Base-by-base conservation (phyloP, 2,113 vertebrate genomes). In the Herpetotheres cachinnans region DNA sequence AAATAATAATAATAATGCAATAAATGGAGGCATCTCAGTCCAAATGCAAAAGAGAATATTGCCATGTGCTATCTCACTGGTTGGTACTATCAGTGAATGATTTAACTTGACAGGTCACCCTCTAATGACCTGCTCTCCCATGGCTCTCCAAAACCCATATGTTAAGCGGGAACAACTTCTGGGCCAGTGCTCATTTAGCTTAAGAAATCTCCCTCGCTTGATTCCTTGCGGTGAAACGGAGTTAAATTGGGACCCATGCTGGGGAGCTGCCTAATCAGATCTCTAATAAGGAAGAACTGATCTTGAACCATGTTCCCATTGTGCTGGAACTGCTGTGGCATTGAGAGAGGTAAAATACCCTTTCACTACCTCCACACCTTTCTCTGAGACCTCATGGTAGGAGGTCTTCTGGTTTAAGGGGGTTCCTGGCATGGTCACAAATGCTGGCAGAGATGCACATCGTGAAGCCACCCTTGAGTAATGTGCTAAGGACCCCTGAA, bases 81-180 rank as follows among this genome's bases (percentile, higher is more conserved):
- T 3, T 36, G 29, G 92, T 66, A 38, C 65, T 20, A 27, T 9
- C n/a, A 26, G 40, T 82, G 95, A 85, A 9, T 70, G 63, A 98
- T 97, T 25, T 26, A 56, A 86, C 85, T 59, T 80, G 97, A 94
- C 97, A 97, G 81, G 82, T 96, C 87, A 96, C 93, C 94, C 94
- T 85, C 74, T 97, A 96, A 97, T 97, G 97, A 97, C 95, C 95
- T 92, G 77, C 89, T 81, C 96, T 96, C 97, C 97, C 89, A 92
- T 93, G 79, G 91, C 62, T 97, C 40, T 72, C 88, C 89, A 85
- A 91, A 96, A 89, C 22, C 79, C 95, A 73, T 46, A 87, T 36
- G 49, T 91, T 80, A 94, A 52, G 32, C 5, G 0, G 84, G 96
- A 96, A 58, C 85, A 27, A 38, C 85, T 97, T 97, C 91, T 84